These are phyloP conservation scores for Strix occidentalis DNA, from an alignment of 2,797 vertebrate genomes.

Conservation along the genomic window DNA sequence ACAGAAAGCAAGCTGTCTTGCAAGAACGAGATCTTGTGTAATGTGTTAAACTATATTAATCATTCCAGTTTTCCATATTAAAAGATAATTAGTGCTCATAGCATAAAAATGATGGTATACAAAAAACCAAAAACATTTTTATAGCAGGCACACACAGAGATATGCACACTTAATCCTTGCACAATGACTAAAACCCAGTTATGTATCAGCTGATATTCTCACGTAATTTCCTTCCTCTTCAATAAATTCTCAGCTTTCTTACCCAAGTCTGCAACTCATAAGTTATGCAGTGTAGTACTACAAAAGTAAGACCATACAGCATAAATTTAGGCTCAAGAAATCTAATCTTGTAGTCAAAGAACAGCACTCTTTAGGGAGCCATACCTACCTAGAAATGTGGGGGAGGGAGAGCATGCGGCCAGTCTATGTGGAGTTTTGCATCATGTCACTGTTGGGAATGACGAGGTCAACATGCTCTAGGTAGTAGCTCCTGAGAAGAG, in stretches of 20 bases:
- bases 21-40: not conserved
- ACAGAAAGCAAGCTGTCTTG: conserved; percentile 52
- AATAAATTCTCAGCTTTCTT: not conserved
- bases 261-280: not conserved
- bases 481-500: not conserved
- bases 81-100: conserved; percentile 27
- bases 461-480: not conserved
- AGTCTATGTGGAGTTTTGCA: not conserved
- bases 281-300: not conserved
- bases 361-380: not conserved
- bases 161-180: not conserved
- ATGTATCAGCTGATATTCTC: not conserved
- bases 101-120: not conserved
- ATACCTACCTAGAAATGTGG: not conserved
- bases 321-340: conserved; percentile 1
- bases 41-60: conserved; percentile 42
- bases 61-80: conserved; percentile 2
- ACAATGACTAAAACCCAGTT: not conserved
- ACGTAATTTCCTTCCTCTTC: not conserved
- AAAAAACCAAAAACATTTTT: not conserved
- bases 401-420: not conserved
- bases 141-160: not conserved
- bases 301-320: not conserved
- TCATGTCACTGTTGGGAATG: not conserved
- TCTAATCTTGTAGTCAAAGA: not conserved